These are phyloP conservation scores for Caranx ignobilis DNA, from an alignment of 2,113 vertebrate species.

Conservation along the genomic window DNA sequence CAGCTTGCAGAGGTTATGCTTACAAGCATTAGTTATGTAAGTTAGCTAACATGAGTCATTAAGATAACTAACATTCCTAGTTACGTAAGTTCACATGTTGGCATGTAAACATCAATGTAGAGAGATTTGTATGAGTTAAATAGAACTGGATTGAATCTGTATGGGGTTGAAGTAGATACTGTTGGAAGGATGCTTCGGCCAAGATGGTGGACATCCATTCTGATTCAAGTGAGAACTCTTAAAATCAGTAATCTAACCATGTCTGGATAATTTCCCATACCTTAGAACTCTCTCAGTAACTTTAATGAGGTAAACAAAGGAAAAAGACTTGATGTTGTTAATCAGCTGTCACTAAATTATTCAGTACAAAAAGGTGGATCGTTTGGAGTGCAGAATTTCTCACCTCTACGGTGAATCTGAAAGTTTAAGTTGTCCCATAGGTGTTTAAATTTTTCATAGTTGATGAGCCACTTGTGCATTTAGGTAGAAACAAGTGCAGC, in stretches of 20 bases:
- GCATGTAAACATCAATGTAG: too few relatives aligned
- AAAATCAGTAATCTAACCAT: not conserved
- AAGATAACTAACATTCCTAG: too few relatives aligned
- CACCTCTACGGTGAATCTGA: not conserved
- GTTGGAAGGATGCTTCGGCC: too few relatives aligned
- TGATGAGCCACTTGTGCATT: conserved; percentile 10
- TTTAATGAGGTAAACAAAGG: not conserved
- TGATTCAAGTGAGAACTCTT: too few relatives aligned
- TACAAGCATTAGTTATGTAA: not conserved
- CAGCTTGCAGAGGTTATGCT: not conserved
- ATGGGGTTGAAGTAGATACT: too few relatives aligned
- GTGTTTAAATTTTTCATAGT: not conserved
- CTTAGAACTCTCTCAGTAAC: not conserved
- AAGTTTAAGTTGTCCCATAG: not conserved
- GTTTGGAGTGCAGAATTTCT: not conserved
- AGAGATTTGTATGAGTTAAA: too few relatives aligned
- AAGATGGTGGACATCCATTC: too few relatives aligned
- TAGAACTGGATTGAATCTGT: too few relatives aligned
- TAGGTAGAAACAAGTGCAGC: not conserved
- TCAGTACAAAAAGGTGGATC: not conserved
- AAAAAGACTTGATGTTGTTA: not conserved
- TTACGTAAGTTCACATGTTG: too few relatives aligned
- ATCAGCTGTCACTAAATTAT: not conserved
- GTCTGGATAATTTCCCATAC: not conserved
- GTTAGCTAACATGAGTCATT: too few relatives aligned